Base-by-base conservation (phyloP, 2,113 vertebrate species). In the Urocynchramus pylzowi region DNA sequence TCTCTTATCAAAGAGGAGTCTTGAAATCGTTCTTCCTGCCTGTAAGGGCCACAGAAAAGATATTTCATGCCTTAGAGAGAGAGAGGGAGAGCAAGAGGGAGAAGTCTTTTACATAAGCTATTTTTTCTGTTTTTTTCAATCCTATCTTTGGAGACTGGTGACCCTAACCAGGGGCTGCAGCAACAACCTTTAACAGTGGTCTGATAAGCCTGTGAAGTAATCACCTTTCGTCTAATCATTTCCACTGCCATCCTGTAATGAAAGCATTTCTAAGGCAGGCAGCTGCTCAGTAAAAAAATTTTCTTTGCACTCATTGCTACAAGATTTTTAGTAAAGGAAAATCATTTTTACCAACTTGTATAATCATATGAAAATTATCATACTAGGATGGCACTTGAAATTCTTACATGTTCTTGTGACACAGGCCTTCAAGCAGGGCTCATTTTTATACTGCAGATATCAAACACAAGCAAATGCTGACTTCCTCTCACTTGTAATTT, bases 191-290 rank as follows among this genome's bases (percentile, higher is more conserved):
- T 94, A 74, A 39, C 56, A 74, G 68, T 60, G 33, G 8, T 42
- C 74, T 96, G 85, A 90, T 94, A 91, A 93, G 86, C 78, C 39
- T 54, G 22, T 83, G 78, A 84, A 95, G 56, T 86, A 79, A 84
- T 75, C 80, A 31, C 39, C 45, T 75, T 89, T 84, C 75, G 73
- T 94, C 77, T 93, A 89, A 94, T 96, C n/a, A 68, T 84, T 93
- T 93, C 84, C 65, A 76, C 47, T 7, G 2, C 50, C 19, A 5
- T 87, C 60, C 77, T 87, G 12, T 23, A 84, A 31, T 65, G 67
- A 87, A 91, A 91, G 37, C 30, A 68, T 69, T 84, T 75, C 16
- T 61, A 71, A 76, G 37, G 69, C 31, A 30, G 20, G 22, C 13
- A 84, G 17, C 24, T 56, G 52, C 35, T 59, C 37, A 24, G 10